A percentile compares a stretch with the other conserved stretches of the same genome.
Conservation (phyloP, 2,888 invertebrate species). For the Thereva nobilitata region DNA sequence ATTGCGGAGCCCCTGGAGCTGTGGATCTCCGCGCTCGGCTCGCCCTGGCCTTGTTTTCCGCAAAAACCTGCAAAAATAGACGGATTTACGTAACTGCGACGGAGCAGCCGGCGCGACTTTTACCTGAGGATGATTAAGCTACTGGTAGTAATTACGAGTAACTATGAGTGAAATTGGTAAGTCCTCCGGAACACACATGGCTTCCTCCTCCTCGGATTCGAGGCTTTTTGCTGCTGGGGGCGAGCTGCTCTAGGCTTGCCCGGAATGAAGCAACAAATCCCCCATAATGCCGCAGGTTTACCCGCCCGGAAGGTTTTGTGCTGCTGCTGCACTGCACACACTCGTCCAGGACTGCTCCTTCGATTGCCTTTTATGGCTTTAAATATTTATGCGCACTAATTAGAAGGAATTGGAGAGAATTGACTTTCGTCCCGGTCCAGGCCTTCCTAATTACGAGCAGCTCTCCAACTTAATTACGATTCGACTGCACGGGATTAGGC, state of each 20-base stretch:
- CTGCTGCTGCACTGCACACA: neutral
- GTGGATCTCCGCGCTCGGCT: neutral
- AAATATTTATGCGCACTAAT: slow-evolving; percentile 41
- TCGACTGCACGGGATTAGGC: neutral
- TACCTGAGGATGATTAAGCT: slow-evolving; percentile 14
- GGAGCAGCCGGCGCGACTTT: neutral
- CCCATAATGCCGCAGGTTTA: slow-evolving; percentile 17
- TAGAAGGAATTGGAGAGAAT: slow-evolving; percentile 39
- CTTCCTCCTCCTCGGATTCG: neutral
- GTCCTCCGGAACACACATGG: slow-evolving; percentile 19
- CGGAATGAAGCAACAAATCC: slow-evolving; percentile 18
- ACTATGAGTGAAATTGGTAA: neutral
- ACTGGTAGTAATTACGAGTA: slow-evolving; percentile 30
- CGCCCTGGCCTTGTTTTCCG: slow-evolving; percentile 9
- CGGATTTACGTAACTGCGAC: slow-evolving; percentile 6
- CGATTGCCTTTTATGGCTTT: slow-evolving; percentile 39
- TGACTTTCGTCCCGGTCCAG: slow-evolving; percentile 26
- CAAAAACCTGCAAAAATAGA: slow-evolving; percentile 6
- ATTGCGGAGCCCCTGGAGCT: slow-evolving; percentile 1
- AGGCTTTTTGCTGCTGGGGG: slow-evolving; percentile 4
- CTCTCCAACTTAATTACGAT: slow-evolving; percentile 28
- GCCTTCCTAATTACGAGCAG: slow-evolving; percentile 26
- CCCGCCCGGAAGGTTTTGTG: slow-evolving; percentile 4
- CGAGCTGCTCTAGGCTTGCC: neutral
- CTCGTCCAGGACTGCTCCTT: neutral